These are phyloP conservation scores for Vicugna pacos DNA, from an alignment of 2,113 vertebrate species.

Conservation along the genomic window DNA sequence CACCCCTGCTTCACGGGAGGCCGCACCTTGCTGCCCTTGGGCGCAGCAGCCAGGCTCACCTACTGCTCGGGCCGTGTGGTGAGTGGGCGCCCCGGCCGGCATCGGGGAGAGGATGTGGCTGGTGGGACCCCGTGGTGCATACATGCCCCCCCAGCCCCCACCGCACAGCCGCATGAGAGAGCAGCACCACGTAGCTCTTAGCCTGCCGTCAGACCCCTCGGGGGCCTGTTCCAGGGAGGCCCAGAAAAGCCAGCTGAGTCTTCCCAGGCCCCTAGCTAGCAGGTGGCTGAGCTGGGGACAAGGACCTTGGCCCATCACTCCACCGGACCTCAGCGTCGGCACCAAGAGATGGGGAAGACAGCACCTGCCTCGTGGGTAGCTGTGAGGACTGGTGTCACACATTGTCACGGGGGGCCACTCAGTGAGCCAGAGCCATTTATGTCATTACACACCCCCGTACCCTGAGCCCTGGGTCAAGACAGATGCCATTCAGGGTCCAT, in stretches of 20 bases:
- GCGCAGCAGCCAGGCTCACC: constrained; percentile 70
- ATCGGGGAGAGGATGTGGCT: neutral
- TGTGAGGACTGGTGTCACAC: fast-evolving
- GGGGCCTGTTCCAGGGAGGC: neutral
- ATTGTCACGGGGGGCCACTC: fast-evolving
- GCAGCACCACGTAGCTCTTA: neutral
- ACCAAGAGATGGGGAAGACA: fast-evolving
- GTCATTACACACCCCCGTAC: fast-evolving
- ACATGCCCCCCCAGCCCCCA: neutral
- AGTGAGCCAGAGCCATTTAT: neutral
- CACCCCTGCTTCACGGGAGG: constrained; percentile 80
- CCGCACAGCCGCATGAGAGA: no score
- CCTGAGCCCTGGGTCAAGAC: neutral
- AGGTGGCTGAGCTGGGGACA: neutral
- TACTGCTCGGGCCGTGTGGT: constrained; percentile 84
- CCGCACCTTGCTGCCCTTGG: constrained; percentile 18
- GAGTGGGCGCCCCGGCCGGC: constrained; percentile 49
- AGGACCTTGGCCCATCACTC: neutral
- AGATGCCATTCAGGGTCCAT: neutral
- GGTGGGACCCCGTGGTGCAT: neutral
- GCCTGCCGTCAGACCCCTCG: no score
- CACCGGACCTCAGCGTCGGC: fast-evolving
- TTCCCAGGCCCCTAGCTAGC: neutral
- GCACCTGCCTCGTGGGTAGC: fast-evolving
- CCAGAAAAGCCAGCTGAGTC: neutral